Evolutionary conservation across 2,888 invertebrate genomes (phyloP), one percentile per base, ranked within the genome.

Genomic region (Ophonus ardosiacus): DNA sequence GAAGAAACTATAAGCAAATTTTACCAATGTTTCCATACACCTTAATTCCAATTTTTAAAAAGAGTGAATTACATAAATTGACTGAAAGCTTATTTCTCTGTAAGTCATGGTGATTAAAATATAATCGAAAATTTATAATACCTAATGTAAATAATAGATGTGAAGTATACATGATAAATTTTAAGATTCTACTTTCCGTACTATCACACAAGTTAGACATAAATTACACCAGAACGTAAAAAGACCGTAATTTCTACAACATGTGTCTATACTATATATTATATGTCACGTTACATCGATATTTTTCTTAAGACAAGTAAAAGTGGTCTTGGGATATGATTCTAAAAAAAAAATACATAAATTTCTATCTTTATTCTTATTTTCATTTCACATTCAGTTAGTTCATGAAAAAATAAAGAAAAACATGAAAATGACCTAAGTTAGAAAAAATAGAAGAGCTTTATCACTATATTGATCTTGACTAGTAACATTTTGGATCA

Each of bases 401-500:
- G 65, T 84, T 59, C 38, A 21, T 65, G 76, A 61, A 83, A 78
- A 43, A 78, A 63, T 84, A 85, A 80, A 65, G 65, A 79, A 80
- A 76, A 85, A 84, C 61, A 65, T 76, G 56, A 84, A 84, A 84
- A 65, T 21, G 43, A 65, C 59, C 85, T 85, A 85, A 79, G 43
- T 85, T 85, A 85, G 85, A 85, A 85, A 85, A 85, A 85, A 85
- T 85, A 85, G 85, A 85, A 85, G 79, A 85, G 71, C 80, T 85
- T 85, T 85, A 85, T 85, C 80, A 85, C 85, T 85, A 85, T 85
- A 85, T 80, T 85, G 40, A 80, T 38, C 78, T 40, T 85, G 85
- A 85, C 85, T 85, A 85, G 85, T 80, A 80, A 85, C 85, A 68
- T 85, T 84, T 85, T 85, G 85, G 80, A 85, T 85, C 24, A 80